phyloP scores from a whole-genome alignment of 2,797 vertebrate genomes.

The Caiman crocodilus region DNA sequence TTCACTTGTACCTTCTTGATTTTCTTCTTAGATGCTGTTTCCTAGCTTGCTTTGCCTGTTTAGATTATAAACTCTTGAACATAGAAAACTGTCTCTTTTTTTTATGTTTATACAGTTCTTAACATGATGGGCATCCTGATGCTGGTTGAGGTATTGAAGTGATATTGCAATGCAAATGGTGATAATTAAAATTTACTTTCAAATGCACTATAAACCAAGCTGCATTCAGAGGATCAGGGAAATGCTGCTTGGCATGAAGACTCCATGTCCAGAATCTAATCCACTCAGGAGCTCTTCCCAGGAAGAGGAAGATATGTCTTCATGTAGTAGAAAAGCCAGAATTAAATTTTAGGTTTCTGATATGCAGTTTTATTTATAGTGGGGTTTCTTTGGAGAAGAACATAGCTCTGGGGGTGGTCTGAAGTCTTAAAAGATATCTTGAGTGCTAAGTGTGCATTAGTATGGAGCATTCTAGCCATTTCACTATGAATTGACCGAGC shows the following conservation, averaged over 20 bases:
- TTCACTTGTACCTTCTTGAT: neutral
- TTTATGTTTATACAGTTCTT: neutral
- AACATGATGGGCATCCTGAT: neutral
- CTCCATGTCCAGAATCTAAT: neutral
- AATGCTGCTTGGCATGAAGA: neutral
- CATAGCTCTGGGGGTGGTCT: neutral
- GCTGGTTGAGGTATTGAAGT: neutral
- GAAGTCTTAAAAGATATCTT: neutral
- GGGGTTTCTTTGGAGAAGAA: neutral
- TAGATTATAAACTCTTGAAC: neutral
- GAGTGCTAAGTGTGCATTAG: neutral
- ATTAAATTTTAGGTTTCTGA: neutral
- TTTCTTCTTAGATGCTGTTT: no score
- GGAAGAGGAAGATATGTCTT: neutral
- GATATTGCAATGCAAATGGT: neutral
- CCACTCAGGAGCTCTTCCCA: neutral
- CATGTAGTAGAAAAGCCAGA: neutral
- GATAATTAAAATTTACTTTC: neutral
- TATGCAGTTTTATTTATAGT: neutral
- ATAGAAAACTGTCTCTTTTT: neutral
- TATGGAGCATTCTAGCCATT: no score
- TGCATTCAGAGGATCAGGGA: neutral
- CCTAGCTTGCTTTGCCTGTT: neutral
- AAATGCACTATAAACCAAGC: neutral
- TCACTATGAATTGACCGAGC: no score